phyloP scores from a whole-genome alignment of 2,797 vertebrate species.

The Galaxias olidus region DNA sequence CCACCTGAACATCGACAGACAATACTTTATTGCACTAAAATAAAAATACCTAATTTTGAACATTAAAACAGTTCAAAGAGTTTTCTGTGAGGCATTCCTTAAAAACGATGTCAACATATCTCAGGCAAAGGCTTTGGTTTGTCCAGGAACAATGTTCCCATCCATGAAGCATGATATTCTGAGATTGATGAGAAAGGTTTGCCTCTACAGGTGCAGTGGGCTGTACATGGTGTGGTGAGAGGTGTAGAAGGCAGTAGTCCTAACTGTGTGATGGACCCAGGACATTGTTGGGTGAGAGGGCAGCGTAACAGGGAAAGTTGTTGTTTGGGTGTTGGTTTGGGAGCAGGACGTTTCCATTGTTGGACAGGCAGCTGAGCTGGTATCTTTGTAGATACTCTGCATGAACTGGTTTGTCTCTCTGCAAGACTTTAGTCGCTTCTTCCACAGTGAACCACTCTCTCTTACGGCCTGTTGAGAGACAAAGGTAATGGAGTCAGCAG shows the following conservation, averaged over 20 bases:
- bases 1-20: slow-evolving; percentile 36
- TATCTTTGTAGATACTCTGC: slow-evolving; percentile 95
- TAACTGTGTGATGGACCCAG: slow-evolving; percentile 82
- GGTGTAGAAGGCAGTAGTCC: slow-evolving; percentile 63
- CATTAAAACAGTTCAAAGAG: slow-evolving; percentile 63
- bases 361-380: slow-evolving; percentile 88
- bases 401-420: slow-evolving; percentile 96
- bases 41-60: slow-evolving; percentile 42
- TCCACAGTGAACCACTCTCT: slow-evolving; percentile 99
- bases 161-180: slow-evolving; percentile 44
- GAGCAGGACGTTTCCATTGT: slow-evolving; percentile 91
- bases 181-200: slow-evolving; percentile 61
- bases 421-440: slow-evolving; percentile 95
- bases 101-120: slow-evolving; percentile 46
- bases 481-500: slow-evolving; percentile 35
- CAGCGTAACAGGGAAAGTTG: slow-evolving; percentile 86
- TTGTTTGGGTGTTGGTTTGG: slow-evolving; percentile 79
- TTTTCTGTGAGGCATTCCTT: slow-evolving; percentile 74
- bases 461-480: slow-evolving; percentile 87
- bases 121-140: slow-evolving; percentile 64
- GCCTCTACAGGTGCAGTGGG: slow-evolving; percentile 18
- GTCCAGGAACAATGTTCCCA: slow-evolving; percentile 59
- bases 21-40: not conserved
- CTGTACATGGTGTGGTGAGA: slow-evolving; percentile 20
- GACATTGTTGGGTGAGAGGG: slow-evolving; percentile 82